Evolutionary conservation across 1,140 invertebrate genomes (phyloP), one percentile per base, ranked within the genome.

Genomic region (Orussus abietinus): DNA sequence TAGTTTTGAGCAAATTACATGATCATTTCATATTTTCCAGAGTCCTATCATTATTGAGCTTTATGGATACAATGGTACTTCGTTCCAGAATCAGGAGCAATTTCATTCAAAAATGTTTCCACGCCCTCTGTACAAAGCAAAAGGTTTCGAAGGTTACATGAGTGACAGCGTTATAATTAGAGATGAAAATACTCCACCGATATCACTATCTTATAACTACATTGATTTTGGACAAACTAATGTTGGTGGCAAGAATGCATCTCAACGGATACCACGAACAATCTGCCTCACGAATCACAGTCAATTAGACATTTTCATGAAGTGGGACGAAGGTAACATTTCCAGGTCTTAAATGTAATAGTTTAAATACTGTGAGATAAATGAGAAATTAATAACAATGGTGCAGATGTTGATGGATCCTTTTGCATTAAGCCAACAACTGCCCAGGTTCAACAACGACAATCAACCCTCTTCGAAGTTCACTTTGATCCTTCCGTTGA

Each of bases 41-140:
- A 30, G 48, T 17, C 64, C 66, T 19, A 55, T 66, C 34, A 47
- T 57, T 18, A 42, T 66, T n/a, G 52, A 59, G 35, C 32, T 68
- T n/a, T 55, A 61, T 21, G 65, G 64, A 1, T 51, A 53, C 3
- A 51, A 40, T 21, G 42, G 20, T 6, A 9, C 20, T 11, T 1
- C 10, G 12, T 39, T 4, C 26, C 10, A 17, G 14, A 38, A 37
- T 40, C 40, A 35, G 18, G 20, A 15, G n/a, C 13, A 14, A 22
- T 11, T 10, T 14, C n/a, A 22, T 38, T 42, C 28, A 36, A 3
- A 30, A 29, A n/a, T n/a, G n/a, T 43, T 46, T 21, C 12, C 25
- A 15, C 47, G 47, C 42, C 22, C 38, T 17, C n/a, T 25, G 7
- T 4, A 25, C 11, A 46, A 20, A 14, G 30, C 46, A n/a, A 36